phyloP scores from a whole-genome alignment of 2,888 invertebrate species.

The Drosophila eohydei region DNA sequence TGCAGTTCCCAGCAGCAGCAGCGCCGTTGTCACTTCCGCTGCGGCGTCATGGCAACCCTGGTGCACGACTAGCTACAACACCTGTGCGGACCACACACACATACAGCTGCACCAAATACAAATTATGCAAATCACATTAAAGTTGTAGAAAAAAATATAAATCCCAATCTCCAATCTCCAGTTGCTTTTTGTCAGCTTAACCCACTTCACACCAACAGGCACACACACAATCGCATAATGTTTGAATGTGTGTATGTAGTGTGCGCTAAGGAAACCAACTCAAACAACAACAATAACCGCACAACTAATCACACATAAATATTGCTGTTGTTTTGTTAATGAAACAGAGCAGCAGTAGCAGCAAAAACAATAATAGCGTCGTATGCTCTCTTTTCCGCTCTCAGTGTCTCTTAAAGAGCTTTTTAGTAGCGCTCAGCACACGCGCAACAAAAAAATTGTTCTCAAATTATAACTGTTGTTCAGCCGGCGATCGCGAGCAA shows the following conservation, averaged over 20 bases:
- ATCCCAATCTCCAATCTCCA: constrained; percentile 57
- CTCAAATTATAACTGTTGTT: constrained; percentile 76
- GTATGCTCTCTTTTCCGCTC: constrained; percentile 6
- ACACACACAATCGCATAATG: constrained; percentile 15
- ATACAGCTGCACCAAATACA: constrained; percentile 18
- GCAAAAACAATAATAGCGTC: constrained; percentile 27
- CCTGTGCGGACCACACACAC: constrained; percentile 59
- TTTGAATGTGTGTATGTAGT: constrained; percentile 47
- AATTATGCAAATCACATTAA: constrained; percentile 75
- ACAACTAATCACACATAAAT: constrained; percentile 73
- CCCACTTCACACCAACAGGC: constrained; percentile 71
- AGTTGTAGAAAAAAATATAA: constrained; percentile 41
- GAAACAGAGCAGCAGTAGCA: constrained; percentile 63
- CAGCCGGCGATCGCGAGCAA: constrained; percentile 72
- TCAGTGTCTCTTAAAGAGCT: neutral
- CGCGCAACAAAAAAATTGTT: constrained; percentile 45
- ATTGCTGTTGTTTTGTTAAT: constrained; percentile 73
- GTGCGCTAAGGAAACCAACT: constrained; percentile 51
- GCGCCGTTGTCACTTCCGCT: constrained; percentile 52
- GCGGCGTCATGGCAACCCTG: constrained; percentile 47
- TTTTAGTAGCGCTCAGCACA: constrained; percentile 27
- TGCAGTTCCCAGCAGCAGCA: constrained; percentile 41
- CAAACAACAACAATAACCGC: constrained; percentile 30
- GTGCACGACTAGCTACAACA: constrained; percentile 52
- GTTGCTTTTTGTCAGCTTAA: constrained; percentile 68